Evolutionary conservation across 2,113 vertebrate species (phyloP).

Genomic region (Phyllostomus hastatus): DNA sequence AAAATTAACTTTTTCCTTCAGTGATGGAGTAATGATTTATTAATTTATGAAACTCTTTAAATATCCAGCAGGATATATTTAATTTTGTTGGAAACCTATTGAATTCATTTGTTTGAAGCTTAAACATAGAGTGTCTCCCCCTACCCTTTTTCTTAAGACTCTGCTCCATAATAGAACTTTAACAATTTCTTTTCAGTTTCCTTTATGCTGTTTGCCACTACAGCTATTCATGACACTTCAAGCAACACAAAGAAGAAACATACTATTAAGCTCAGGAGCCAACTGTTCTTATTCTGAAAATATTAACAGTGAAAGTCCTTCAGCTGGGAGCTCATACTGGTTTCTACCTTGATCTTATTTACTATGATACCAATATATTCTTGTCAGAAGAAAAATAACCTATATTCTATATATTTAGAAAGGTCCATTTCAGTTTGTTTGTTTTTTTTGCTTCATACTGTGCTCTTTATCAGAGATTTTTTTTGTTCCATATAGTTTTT

Average conservation of each 20-base stretch:
- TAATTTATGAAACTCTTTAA: background rate
- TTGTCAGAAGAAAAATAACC: slow-evolving; percentile 40
- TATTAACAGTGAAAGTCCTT: slow-evolving; percentile 22
- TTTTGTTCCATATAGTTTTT: background rate
- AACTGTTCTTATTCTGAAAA: slow-evolving; percentile 42
- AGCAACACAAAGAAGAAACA: background rate
- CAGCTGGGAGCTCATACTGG: background rate
- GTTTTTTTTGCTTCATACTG: background rate
- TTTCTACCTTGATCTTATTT: slow-evolving; percentile 38
- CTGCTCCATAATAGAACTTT: background rate
- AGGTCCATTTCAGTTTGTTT: background rate
- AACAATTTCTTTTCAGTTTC: background rate
- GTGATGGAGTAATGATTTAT: background rate
- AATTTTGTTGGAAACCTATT: background rate
- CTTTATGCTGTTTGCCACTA: background rate
- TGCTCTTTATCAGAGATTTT: background rate
- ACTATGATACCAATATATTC: slow-evolving; percentile 19
- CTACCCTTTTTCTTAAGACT: background rate
- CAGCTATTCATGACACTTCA: slow-evolving; percentile 35
- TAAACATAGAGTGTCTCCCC: background rate
- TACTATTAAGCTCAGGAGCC: background rate
- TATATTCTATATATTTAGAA: background rate
- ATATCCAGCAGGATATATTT: background rate
- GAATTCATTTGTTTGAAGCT: background rate
- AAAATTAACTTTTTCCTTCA: background rate